Percentiles rank a stretch among this genome's conserved stretches.
These are phyloP conservation scores for Whitmania pigra DNA, from an alignment of 1,140 invertebrate genomes.

Conservation along the genomic window DNA sequence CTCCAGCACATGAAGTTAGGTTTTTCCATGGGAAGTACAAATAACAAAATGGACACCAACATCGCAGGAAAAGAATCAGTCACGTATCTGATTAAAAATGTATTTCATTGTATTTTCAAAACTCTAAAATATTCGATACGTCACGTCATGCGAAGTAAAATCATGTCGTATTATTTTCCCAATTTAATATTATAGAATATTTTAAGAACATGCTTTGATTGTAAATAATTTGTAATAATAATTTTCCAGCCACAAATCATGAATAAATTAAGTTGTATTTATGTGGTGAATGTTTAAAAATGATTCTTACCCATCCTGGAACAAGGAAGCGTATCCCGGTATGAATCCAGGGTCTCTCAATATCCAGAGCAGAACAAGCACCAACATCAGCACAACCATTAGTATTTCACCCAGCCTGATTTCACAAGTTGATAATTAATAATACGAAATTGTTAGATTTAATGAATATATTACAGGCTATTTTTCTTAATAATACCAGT, in stretches of 20 bases:
- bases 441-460: not conserved
- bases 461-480: not conserved
- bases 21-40: slow-evolving; percentile 17
- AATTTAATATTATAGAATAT: no score
- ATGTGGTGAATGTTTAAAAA: not conserved
- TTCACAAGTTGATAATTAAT: not conserved
- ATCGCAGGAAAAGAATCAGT: slow-evolving; percentile 26
- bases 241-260: no score
- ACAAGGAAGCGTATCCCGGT: slow-evolving; percentile 50
- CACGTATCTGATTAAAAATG: slow-evolving; percentile 31
- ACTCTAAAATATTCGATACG: no score
- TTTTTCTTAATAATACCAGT: not conserved
- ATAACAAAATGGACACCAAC: slow-evolving; percentile 20
- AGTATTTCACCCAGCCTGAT: slow-evolving; percentile 53
- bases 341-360: slow-evolving; percentile 70
- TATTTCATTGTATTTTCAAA: slow-evolving; percentile 9
- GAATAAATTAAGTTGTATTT: no score
- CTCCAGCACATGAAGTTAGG: slow-evolving; percentile 24
- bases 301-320: slow-evolving; percentile 27
- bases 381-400: slow-evolving; percentile 59
- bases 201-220: no score
- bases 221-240: no score
- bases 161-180: no score
- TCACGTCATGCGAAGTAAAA: no score
- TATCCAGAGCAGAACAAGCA: slow-evolving; percentile 69